Evolutionary conservation across 1,140 invertebrate genomes (phyloP).

Genomic region (Drosophila pseudoananassae): DNA sequence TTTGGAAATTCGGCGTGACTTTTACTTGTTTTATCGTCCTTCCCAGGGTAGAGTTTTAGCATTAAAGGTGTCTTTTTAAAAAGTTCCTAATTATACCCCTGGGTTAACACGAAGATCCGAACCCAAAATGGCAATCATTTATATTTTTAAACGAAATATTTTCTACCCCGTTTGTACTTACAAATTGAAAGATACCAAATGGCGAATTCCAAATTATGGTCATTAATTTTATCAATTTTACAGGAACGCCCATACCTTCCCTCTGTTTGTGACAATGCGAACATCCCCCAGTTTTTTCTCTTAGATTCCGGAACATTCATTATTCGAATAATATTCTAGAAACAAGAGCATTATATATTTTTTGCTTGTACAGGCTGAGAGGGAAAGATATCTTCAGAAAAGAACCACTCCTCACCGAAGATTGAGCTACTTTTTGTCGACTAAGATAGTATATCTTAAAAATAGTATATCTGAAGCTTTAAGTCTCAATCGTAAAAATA

Average conservation of each 20-base stretch:
- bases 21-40: not conserved
- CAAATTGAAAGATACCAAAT: not conserved
- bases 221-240: not conserved
- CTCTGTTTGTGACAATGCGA: not conserved
- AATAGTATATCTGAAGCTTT: too few species aligned
- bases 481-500: too few species aligned
- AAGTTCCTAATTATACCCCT: not conserved
- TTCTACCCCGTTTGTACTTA: not conserved
- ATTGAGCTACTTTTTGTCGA: constrained; percentile 46
- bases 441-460: not conserved
- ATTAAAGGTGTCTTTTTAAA: not conserved
- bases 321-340: constrained; percentile 2
- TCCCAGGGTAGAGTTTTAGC: not conserved
- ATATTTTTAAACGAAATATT: not conserved
- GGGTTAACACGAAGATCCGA: not conserved
- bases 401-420: constrained; percentile 38
- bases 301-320: not conserved
- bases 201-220: not conserved
- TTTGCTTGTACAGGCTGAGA: constrained; percentile 28
- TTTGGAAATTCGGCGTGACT: constrained; percentile 17
- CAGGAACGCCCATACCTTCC: not conserved
- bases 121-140: not conserved
- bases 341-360: constrained; percentile 34
- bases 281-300: not conserved
- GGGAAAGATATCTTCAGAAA: not conserved